A percentile compares a stretch with the other conserved stretches of the same genome.
phyloP scores from a whole-genome alignment of 1,140 invertebrate genomes.

The Physella acuta region DNA sequence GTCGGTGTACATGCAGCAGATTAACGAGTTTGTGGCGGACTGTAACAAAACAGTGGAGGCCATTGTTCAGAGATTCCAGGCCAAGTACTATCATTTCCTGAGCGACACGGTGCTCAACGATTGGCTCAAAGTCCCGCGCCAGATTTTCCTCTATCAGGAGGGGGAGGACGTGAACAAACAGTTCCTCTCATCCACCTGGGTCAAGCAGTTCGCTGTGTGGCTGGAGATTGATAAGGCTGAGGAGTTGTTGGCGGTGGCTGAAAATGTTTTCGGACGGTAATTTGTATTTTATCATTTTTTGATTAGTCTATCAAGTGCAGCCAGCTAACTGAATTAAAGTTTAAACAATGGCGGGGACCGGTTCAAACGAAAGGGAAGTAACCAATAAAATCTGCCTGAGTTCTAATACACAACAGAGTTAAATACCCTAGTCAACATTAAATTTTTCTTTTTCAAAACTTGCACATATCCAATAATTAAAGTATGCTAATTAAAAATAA shows the following conservation, averaged over 20 bases:
- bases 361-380: no score
- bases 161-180: conserved; percentile 27
- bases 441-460: no score
- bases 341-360: no score
- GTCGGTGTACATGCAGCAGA: conserved; percentile 32
- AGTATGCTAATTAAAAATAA: no score
- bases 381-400: no score
- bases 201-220: conserved; percentile 45
- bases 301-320: no score
- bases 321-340: no score
- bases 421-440: no score
- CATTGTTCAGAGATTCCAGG: conserved; percentile 36
- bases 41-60: conserved; percentile 40
- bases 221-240: conserved; percentile 47
- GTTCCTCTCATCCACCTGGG: conserved; percentile 31
- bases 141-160: conserved; percentile 42
- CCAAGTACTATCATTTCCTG: conserved; percentile 36
- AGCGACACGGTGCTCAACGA: conserved; percentile 35
- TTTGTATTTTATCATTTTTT: not conserved
- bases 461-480: no score
- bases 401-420: no score
- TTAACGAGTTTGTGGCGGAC: conserved; percentile 39
- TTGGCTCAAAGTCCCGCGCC: conserved; percentile 44
- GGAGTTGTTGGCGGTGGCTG: conserved; percentile 33
- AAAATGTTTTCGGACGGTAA: conserved; percentile 42